A percentile compares a stretch with the other conserved stretches of the same genome.
phyloP scores from a whole-genome alignment of 2,888 invertebrate genomes.

The Amphipoea lucens region DNA sequence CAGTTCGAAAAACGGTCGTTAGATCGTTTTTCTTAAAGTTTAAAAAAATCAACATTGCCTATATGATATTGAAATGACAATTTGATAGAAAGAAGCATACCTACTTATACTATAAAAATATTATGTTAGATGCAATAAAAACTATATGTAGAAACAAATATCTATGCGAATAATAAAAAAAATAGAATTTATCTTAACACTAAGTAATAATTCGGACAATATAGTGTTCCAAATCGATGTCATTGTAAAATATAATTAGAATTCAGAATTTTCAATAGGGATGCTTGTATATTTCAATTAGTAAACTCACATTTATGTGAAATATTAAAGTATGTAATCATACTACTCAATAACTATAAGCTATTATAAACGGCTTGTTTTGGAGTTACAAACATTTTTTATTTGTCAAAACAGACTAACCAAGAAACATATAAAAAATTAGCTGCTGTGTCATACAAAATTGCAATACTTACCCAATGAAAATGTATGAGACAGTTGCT shows the following conservation, averaged over 20 bases:
- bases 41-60: background rate
- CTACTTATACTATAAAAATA: background rate
- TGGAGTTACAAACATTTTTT: constrained; percentile 28
- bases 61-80: background rate
- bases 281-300: constrained; percentile 43
- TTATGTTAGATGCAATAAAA: constrained; percentile 33
- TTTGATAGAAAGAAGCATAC: too few species aligned
- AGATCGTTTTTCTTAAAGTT: background rate
- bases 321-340: constrained; percentile 30
- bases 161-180: constrained; percentile 44
- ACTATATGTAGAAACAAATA: constrained; percentile 18
- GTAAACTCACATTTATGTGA: constrained; percentile 12
- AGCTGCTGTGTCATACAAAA: background rate
- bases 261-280: constrained; percentile 22
- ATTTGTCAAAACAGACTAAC: background rate
- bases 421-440: background rate
- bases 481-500: background rate
- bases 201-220: constrained; percentile 23
- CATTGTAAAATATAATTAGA: constrained; percentile 23
- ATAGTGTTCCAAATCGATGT: constrained; percentile 33
- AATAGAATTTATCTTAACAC: constrained; percentile 16
- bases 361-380: constrained; percentile 46
- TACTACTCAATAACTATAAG: constrained; percentile 42
- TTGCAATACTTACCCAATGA: background rate
- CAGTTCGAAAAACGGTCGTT: background rate